phyloP scores from a whole-genome alignment of 2,888 invertebrate species.

The Trissoscelio sp. region DNA sequence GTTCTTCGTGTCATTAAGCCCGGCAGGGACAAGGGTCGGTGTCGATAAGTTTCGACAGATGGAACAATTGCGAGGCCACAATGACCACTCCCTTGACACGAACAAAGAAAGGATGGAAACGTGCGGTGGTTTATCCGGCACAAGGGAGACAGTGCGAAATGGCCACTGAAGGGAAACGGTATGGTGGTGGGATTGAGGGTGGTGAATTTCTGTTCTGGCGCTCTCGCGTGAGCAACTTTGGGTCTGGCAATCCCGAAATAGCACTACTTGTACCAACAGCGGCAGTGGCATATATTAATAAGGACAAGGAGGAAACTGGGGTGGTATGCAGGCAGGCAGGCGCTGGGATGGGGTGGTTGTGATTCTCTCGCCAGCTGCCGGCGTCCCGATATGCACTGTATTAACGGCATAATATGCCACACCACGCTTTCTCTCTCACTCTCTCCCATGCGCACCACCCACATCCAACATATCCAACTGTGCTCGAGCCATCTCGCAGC shows the following conservation, averaged over 20 bases:
- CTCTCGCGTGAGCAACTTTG: slow-evolving; percentile 73
- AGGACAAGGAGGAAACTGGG: slow-evolving; percentile 69
- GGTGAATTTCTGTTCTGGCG: slow-evolving; percentile 16
- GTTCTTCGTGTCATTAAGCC: slow-evolving; percentile 39
- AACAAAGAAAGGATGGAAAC: slow-evolving; percentile 33
- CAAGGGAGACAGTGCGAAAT: slow-evolving; percentile 39
- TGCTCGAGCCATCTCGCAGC: slow-evolving; percentile 68
- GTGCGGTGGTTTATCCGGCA: slow-evolving; percentile 31
- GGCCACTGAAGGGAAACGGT: slow-evolving; percentile 9
- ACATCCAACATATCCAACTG: slow-evolving; percentile 75
- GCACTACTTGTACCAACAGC: slow-evolving; percentile 72
- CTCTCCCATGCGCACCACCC: slow-evolving; percentile 68
- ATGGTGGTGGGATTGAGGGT: not conserved
- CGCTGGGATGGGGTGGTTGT: slow-evolving; percentile 67
- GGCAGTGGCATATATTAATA: slow-evolving; percentile 76
- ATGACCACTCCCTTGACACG: slow-evolving; percentile 34
- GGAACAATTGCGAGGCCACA: slow-evolving; percentile 44
- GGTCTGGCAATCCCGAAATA: slow-evolving; percentile 75
- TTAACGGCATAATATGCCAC: slow-evolving; percentile 81
- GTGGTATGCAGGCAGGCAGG: slow-evolving; percentile 41
- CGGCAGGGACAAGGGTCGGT: not conserved
- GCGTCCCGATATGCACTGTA: slow-evolving; percentile 79
- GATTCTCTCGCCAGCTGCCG: slow-evolving; percentile 80
- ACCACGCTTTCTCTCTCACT: slow-evolving; percentile 78
- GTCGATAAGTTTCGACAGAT: slow-evolving; percentile 59